Conservation (phyloP, 2,797 vertebrate genomes). For the Cossypha niveicapilla region DNA sequence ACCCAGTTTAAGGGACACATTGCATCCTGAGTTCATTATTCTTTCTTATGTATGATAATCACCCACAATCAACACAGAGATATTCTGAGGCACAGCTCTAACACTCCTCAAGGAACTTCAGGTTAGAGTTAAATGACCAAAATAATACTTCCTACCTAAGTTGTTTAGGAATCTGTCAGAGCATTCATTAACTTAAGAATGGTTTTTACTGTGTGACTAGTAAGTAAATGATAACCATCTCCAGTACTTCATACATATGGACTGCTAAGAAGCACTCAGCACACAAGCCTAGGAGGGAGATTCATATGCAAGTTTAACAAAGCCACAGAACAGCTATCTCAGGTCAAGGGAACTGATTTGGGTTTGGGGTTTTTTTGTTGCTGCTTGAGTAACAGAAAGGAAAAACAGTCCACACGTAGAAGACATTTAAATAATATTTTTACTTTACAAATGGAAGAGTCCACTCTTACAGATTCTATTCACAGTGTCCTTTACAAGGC, state of each 20-base stretch:
- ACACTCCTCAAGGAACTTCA: neutral
- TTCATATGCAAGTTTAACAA: neutral
- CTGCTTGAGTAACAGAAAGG: neutral
- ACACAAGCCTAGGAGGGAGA: neutral
- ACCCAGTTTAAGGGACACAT: neutral
- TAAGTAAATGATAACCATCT: neutral
- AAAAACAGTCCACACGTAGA: accelerated
- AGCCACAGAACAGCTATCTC: neutral
- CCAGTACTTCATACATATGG: neutral
- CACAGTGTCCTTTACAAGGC: neutral
- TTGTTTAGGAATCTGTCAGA: neutral
- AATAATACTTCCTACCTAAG: neutral
- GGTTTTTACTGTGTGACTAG: neutral
- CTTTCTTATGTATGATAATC: neutral
- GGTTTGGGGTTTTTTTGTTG: neutral
- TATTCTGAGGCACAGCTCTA: neutral
- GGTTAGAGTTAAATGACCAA: neutral
- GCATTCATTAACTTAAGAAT: neutral
- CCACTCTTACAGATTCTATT: neutral
- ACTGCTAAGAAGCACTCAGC: neutral
- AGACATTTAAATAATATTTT: neutral
- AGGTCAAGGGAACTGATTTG: neutral
- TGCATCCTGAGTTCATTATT: neutral
- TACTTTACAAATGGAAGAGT: neutral
- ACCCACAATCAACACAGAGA: neutral